Evolutionary conservation across 2,797 vertebrate genomes (phyloP).

Genomic region (Melanogrammus aeglefinus): DNA sequence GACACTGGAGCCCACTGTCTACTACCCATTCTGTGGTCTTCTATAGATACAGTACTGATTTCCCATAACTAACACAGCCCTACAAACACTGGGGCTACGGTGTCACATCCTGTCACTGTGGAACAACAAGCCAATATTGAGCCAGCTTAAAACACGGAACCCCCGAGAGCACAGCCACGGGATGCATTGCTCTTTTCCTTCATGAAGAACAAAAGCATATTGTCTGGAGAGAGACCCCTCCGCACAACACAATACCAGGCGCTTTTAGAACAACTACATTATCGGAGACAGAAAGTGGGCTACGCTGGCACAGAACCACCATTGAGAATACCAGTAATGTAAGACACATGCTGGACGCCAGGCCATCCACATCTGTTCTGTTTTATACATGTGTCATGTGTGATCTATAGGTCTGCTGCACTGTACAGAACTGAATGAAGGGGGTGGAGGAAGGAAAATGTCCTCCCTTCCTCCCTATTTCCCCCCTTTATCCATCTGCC

Average conservation of each 20-base stretch:
- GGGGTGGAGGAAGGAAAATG: background rate
- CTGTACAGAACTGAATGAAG: background rate
- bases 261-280: conserved; percentile 47
- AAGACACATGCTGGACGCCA: conserved; percentile 44
- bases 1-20: conserved; percentile 10
- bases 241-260: conserved; percentile 42
- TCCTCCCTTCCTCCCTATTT: background rate
- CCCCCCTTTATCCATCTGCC: background rate
- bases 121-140: conserved; percentile 28
- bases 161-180: conserved; percentile 38
- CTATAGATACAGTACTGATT: conserved; percentile 27
- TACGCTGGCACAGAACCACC: conserved; percentile 47
- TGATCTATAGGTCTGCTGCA: conserved; percentile 6
- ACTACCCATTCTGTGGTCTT: conserved; percentile 5
- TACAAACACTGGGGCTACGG: background rate
- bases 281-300: conserved; percentile 40
- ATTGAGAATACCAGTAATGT: conserved; percentile 45
- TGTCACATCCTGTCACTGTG: conserved; percentile 37
- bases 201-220: conserved; percentile 35
- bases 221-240: conserved; percentile 38
- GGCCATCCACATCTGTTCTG: conserved; percentile 46
- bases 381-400: conserved; percentile 51
- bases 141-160: conserved; percentile 23
- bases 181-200: conserved; percentile 47
- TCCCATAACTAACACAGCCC: conserved; percentile 33